Evolutionary conservation across 2,113 vertebrate species (phyloP).

Genomic region (Vombatus ursinus): DNA sequence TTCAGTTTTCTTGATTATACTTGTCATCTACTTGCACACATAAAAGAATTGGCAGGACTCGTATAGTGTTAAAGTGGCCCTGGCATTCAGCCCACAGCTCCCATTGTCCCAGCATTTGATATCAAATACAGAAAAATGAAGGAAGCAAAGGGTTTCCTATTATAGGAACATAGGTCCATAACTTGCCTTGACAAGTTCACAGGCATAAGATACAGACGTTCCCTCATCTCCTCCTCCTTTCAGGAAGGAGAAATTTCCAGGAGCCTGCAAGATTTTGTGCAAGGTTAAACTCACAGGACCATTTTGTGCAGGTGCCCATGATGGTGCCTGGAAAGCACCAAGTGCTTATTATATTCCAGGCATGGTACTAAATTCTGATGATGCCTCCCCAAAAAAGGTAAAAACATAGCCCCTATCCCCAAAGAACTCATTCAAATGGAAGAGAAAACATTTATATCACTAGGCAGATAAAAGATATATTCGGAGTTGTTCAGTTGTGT

Average conservation of each 20-base stretch:
- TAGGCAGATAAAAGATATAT: not conserved
- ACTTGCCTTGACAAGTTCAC: not conserved
- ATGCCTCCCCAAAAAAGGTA: not conserved
- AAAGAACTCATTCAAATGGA: not conserved
- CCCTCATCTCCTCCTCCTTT: not conserved
- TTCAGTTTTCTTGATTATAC: not conserved
- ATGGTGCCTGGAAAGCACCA: not conserved
- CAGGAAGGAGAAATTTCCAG: conserved; percentile 23
- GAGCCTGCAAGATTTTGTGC: not conserved
- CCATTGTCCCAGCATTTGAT: not conserved
- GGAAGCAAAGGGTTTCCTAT: not conserved
- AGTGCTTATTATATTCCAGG: not conserved
- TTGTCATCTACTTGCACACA: not conserved
- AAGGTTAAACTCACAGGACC: too few species aligned
- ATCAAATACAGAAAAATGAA: conserved; percentile 17
- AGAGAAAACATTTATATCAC: not conserved
- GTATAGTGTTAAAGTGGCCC: not conserved
- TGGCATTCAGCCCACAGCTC: not conserved
- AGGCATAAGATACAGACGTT: not conserved
- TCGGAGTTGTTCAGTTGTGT: not conserved
- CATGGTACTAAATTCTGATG: not conserved
- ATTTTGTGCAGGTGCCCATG: not conserved
- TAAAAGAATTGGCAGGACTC: not conserved
- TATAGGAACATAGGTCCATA: not conserved
- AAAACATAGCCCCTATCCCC: not conserved